Evolutionary conservation across 2,888 invertebrate genomes (phyloP).

Genomic region (Eupelmus urozonus): DNA sequence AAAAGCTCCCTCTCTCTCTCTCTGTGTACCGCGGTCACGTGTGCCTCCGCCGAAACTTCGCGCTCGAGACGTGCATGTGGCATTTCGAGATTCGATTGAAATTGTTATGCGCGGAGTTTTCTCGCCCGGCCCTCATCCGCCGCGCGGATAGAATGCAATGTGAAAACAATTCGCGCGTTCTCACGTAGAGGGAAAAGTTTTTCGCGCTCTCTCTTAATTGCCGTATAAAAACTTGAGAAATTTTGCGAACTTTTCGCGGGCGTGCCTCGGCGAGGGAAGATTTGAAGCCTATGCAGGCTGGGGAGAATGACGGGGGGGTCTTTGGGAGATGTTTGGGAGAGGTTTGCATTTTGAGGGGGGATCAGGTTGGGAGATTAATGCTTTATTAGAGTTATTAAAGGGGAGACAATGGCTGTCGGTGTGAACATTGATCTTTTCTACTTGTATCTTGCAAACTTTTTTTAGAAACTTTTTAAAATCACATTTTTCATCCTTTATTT

Average conservation of each 20-base stretch:
- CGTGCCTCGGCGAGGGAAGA: not conserved
- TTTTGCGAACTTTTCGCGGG: slow-evolving; percentile 16
- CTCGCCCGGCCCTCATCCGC: slow-evolving; percentile 13
- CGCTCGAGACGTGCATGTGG: slow-evolving; percentile 57
- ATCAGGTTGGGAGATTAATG: too few relatives aligned
- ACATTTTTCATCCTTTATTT: too few relatives aligned
- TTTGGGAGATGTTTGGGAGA: too few relatives aligned
- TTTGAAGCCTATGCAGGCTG: not conserved
- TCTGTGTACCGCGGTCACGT: slow-evolving; percentile 55
- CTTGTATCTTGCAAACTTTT: too few relatives aligned
- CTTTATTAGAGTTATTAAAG: too few relatives aligned
- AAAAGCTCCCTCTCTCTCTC: slow-evolving; percentile 48
- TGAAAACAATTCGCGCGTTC: slow-evolving; percentile 48
- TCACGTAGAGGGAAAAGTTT: not conserved
- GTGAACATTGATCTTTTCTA: too few relatives aligned
- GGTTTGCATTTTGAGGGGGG: too few relatives aligned
- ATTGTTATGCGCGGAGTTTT: slow-evolving; percentile 59
- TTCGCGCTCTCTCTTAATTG: slow-evolving; percentile 37
- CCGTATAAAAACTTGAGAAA: slow-evolving; percentile 33
- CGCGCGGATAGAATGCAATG: slow-evolving; percentile 43
- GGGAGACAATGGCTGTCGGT: too few relatives aligned
- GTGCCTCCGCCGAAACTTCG: slow-evolving; percentile 42
- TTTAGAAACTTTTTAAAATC: too few relatives aligned
- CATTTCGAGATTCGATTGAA: slow-evolving; percentile 61
- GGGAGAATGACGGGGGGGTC: too few relatives aligned